Evolutionary conservation across 2,113 vertebrate genomes (phyloP), one percentile per base, ranked within the genome.

Genomic region (Jaculus jaculus): DNA sequence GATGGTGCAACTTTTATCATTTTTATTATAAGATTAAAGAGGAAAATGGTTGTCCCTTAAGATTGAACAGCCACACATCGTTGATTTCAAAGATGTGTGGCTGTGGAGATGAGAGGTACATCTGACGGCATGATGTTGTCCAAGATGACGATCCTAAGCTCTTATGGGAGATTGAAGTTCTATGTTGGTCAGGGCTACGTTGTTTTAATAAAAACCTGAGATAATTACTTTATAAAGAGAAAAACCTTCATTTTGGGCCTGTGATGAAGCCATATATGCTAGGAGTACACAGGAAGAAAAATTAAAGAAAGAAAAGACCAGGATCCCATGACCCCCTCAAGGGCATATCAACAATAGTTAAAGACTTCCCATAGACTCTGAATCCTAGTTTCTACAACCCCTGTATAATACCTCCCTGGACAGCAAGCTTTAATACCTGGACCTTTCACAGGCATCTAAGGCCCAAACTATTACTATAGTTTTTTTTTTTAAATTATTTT

Each of bases 11-110:
- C 5, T 81, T 68, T 47, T 28, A 21, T 75, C 26, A 8, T 24
- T 86, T 91, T 69, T 66, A 28, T 66, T n/a, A 3, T 81, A 37
- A 54, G 34, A 77, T 10, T 42, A 78, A 90, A 54, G 87, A 21
- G 37, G 30, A 73, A 80, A 51, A 71, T n/a, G 11, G 4, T 71
- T 39, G 5, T 7, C 23, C 13, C 9, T 17, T 13, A 16, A 3
- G 3, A 5, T 12, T 82, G 47, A 71, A 73, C 60, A 74, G 32
- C 63, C 10, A 34, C n/a, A 24, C 2, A 26, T 0, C 30, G 8
- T 89, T 77, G 39, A 54, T 82, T 60, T 85, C 73, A 87, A 34
- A 87, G n/a, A 21, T 16, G 2, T 0, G 26, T 7, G 34, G 7
- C 2, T 73, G 0, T 20, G 30, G 42, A 65, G 34, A 63, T n/a